These are phyloP conservation scores for Sinella curviseta DNA, from an alignment of 1,140 invertebrate genomes.

Conservation along the genomic window DNA sequence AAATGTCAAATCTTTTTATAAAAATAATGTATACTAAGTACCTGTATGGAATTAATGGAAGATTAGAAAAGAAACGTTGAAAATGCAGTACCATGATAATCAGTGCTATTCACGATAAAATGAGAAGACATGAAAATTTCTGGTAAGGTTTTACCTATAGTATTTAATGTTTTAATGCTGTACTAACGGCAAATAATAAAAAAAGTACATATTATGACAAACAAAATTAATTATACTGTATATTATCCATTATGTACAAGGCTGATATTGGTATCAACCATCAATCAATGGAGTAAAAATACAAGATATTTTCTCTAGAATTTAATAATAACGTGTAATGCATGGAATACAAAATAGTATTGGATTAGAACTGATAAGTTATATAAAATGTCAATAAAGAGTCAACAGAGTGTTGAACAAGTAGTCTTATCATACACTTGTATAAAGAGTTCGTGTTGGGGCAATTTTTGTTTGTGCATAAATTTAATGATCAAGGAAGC, in stretches of 20 bases:
- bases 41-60: no score
- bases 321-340: neutral
- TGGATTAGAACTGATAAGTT: no score
- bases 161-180: no score
- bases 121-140: neutral
- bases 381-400: no score
- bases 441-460: no score
- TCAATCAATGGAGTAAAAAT: neutral
- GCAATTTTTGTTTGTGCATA: no score
- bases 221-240: neutral
- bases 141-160: no score
- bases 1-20: neutral
- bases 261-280: neutral
- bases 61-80: neutral
- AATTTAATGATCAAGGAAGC: no score
- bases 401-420: no score
- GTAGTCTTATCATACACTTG: no score
- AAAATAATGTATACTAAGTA: neutral
- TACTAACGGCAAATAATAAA: no score
- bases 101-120: slow-evolving; percentile 4
- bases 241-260: neutral
- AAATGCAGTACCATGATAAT: slow-evolving; percentile 15
- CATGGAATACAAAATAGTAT: neutral
- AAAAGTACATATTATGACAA: no score
- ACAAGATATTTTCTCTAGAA: neutral